Percentiles rank a stretch among this genome's conserved stretches.
Evolutionary conservation across 2,888 invertebrate species (phyloP).

Genomic region (Synanthedon tipuliformis): DNA sequence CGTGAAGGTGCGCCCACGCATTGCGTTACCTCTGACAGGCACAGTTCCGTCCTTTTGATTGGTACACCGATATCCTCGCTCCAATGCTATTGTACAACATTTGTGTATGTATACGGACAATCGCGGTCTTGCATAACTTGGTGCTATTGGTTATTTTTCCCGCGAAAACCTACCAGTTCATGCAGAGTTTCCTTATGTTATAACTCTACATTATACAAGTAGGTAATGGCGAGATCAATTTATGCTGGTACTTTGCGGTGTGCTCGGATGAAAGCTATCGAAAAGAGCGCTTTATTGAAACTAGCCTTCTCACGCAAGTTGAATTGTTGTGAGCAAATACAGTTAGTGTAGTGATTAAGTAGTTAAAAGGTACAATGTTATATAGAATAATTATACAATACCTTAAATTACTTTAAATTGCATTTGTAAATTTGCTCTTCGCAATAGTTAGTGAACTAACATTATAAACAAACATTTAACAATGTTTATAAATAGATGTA

Average conservation of each 20-base stretch:
- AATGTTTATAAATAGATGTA: too few relatives aligned
- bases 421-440: too few relatives aligned
- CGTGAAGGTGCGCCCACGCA: slow-evolving; percentile 49
- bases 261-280: slow-evolving; percentile 30
- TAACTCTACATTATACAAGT: slow-evolving; percentile 6
- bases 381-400: background rate
- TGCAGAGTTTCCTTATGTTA: slow-evolving; percentile 8
- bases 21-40: slow-evolving; percentile 50
- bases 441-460: too few relatives aligned
- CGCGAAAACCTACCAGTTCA: slow-evolving; percentile 28
- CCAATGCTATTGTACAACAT: slow-evolving; percentile 37
- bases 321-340: slow-evolving; percentile 26
- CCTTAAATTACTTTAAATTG: too few relatives aligned
- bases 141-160: slow-evolving; percentile 41
- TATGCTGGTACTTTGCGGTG: slow-evolving; percentile 16
- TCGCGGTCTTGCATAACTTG: slow-evolving; percentile 44
- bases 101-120: slow-evolving; percentile 21
- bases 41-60: slow-evolving; percentile 58
- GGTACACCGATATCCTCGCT: slow-evolving; percentile 33
- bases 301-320: slow-evolving; percentile 49
- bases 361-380: slow-evolving; percentile 7
- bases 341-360: slow-evolving; percentile 12
- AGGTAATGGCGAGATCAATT: slow-evolving; percentile 12
- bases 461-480: too few relatives aligned
- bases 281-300: slow-evolving; percentile 29